Evolutionary conservation across 2,888 invertebrate species (phyloP).

Genomic region (Lamproptera curius): DNA sequence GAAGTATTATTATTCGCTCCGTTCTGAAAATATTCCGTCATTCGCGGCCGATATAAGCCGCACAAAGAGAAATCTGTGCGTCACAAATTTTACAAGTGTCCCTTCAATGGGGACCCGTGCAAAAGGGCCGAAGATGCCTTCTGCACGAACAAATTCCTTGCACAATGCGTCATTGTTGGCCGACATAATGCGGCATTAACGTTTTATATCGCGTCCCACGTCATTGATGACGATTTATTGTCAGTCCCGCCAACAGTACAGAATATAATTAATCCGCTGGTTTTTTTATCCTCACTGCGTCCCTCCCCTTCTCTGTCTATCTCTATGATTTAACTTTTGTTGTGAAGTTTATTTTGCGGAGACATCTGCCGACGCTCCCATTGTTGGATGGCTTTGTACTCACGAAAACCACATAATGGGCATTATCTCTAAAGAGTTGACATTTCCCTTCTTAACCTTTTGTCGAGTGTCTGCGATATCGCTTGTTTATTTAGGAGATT

Average conservation of each 20-base stretch:
- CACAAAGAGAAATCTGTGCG: conserved; percentile 25
- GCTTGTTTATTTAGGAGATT: conserved; percentile 62
- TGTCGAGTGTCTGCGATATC: conserved; percentile 65
- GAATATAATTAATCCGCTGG: conserved; percentile 36
- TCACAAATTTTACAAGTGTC: conserved; percentile 38
- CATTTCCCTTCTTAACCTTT: conserved; percentile 64
- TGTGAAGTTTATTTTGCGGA: conserved; percentile 71
- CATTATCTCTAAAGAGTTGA: conserved; percentile 72
- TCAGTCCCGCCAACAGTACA: conserved; percentile 36
- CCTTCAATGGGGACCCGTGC: conserved; percentile 48
- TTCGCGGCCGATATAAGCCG: not conserved
- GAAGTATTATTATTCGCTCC: not conserved
- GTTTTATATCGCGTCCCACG: conserved; percentile 70
- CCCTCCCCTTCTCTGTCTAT: conserved; percentile 31
- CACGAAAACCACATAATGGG: conserved; percentile 72
- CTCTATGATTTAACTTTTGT: conserved; percentile 59
- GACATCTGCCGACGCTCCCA: conserved; percentile 67
- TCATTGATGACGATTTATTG: conserved; percentile 76
- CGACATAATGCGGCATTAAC: conserved; percentile 73
- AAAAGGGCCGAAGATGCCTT: conserved; percentile 53
- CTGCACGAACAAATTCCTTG: conserved; percentile 50
- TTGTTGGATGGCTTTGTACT: conserved; percentile 59
- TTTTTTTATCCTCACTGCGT: conserved; percentile 41
- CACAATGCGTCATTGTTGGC: conserved; percentile 72
- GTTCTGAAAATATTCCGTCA: conserved; percentile 13